Percentiles rank a stretch among this genome's conserved stretches.
Evolutionary conservation across 2,888 invertebrate genomes (phyloP).

Genomic region (Brachycybe producta): DNA sequence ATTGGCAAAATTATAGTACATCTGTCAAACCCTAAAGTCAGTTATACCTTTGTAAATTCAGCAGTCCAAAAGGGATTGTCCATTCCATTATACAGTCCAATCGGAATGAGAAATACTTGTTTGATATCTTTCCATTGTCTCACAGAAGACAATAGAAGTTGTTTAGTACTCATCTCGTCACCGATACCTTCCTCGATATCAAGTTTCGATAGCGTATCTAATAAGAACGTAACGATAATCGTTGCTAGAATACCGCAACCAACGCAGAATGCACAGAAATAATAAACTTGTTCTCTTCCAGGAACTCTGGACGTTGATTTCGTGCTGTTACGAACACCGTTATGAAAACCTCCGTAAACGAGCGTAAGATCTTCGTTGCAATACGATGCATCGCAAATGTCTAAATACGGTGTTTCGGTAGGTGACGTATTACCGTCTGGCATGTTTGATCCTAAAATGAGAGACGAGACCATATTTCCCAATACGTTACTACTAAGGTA

Average conservation of each 20-base stretch:
- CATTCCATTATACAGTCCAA: slow-evolving; percentile 15
- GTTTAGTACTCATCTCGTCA: neutral
- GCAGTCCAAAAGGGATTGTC: slow-evolving; percentile 15
- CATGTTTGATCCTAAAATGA: slow-evolving; percentile 9
- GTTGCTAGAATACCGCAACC: slow-evolving; percentile 5
- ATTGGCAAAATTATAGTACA: too few relatives aligned
- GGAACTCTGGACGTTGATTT: neutral
- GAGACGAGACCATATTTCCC: slow-evolving; percentile 11
- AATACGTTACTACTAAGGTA: slow-evolving; percentile 19
- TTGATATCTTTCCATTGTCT: slow-evolving; percentile 13
- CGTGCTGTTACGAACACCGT: neutral
- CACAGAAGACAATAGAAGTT: slow-evolving; percentile 9
- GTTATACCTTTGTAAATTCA: slow-evolving; percentile 12
- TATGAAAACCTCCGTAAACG: neutral
- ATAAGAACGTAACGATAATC: neutral
- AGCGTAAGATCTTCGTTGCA: slow-evolving; percentile 16
- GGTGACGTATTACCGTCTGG: neutral
- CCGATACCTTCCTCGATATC: slow-evolving; percentile 9
- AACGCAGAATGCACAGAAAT: slow-evolving; percentile 16
- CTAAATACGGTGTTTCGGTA: slow-evolving; percentile 1
- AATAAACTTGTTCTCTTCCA: slow-evolving; percentile 4
- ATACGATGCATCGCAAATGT: slow-evolving; percentile 19
- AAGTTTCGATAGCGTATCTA: slow-evolving; percentile 7
- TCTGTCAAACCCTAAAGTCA: too few relatives aligned
- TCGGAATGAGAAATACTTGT: slow-evolving; percentile 12